A percentile compares a stretch with the other conserved stretches of the same genome.
These are phyloP conservation scores for Drosophila atroscutellata DNA, from an alignment of 2,888 invertebrate genomes.

Conservation along the genomic window DNA sequence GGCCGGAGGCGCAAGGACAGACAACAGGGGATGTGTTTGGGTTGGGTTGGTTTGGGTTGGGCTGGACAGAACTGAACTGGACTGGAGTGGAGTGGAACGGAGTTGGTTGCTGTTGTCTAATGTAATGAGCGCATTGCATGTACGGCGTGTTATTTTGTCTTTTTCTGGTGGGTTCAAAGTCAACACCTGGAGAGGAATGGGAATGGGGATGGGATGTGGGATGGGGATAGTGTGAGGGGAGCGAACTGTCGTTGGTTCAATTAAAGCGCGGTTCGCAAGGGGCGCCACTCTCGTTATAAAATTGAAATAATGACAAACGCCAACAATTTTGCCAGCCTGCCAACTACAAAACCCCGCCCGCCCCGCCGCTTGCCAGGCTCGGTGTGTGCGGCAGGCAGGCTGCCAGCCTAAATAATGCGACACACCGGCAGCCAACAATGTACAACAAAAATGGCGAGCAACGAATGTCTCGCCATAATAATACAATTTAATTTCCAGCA, in stretches of 20 bases:
- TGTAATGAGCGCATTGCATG: conserved; percentile 79
- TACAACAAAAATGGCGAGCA: conserved; percentile 59
- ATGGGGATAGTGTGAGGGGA: no score
- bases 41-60: background rate
- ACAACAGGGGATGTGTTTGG: background rate
- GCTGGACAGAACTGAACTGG: background rate
- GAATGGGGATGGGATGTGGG: background rate
- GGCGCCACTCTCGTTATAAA: conserved; percentile 69
- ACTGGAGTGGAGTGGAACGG: conserved; percentile 6
- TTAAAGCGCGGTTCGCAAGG: conserved; percentile 63
- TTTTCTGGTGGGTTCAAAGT: conserved; percentile 59
- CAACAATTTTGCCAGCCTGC: conserved; percentile 68
- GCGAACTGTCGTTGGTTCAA: conserved; percentile 57
- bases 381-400: conserved; percentile 7
- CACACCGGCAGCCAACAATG: conserved; percentile 68
- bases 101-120: conserved; percentile 49
- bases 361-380: background rate
- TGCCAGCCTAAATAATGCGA: conserved; percentile 70
- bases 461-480: conserved; percentile 81
- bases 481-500: conserved; percentile 81
- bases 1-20: background rate
- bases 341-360: background rate
- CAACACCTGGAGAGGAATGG: conserved; percentile 59
- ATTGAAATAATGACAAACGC: conserved; percentile 77
- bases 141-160: conserved; percentile 23